Percentiles rank a stretch among this genome's conserved stretches.
These are phyloP conservation scores for Antheraea yamamai DNA, from an alignment of 2,888 invertebrate species.

Conservation along the genomic window DNA sequence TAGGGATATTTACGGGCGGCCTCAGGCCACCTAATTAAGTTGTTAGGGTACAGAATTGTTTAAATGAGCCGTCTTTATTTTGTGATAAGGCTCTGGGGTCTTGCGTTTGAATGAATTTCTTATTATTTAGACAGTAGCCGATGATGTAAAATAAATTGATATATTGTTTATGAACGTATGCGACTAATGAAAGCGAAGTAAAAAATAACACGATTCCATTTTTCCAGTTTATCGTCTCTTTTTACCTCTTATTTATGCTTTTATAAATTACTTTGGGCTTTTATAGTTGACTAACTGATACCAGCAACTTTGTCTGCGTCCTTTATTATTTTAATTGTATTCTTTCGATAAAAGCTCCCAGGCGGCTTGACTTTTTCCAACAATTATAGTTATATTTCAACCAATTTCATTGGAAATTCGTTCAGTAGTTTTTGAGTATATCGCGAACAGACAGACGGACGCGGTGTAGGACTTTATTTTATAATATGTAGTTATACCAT, in stretches of 20 bases:
- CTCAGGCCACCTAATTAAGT: conserved; percentile 80
- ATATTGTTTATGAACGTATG: conserved; percentile 5
- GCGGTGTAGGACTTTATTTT: no score
- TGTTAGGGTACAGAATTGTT: conserved; percentile 78
- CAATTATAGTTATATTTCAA: no score
- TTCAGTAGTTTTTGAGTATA: no score
- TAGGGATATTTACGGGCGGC: conserved; percentile 79
- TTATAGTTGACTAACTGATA: no score
- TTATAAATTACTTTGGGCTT: no score
- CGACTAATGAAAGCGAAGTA: neutral
- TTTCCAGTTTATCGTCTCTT: neutral
- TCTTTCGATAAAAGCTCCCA: no score
- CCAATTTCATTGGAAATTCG: no score
- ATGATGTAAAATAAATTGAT: conserved; percentile 44
- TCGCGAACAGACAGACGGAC: no score
- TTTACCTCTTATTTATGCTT: neutral
- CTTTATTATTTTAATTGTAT: no score
- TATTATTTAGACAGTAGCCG: conserved; percentile 70
- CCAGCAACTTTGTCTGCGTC: no score
- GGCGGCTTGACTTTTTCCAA: no score
- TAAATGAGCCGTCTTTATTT: conserved; percentile 66
- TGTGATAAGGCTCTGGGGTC: conserved; percentile 62
- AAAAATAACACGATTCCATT: neutral
- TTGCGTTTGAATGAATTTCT: conserved; percentile 57
- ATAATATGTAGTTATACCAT: no score